A percentile compares a stretch with the other conserved stretches of the same genome.
Evolutionary conservation across 1,140 invertebrate genomes (phyloP).

Genomic region (Lepeophtheirus salmonis): DNA sequence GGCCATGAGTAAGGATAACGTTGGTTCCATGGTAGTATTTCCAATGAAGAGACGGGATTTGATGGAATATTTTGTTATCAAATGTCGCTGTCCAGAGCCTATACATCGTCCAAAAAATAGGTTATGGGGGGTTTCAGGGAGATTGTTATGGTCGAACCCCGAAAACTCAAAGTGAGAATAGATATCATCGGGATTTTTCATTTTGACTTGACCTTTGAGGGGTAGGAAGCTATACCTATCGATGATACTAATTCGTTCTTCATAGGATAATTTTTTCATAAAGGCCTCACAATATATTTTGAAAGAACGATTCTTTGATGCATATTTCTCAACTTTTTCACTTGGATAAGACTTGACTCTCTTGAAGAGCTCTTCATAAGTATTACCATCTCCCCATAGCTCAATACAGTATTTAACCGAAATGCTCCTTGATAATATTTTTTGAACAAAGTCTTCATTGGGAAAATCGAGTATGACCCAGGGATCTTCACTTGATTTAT

Average conservation of each 20-base stretch:
- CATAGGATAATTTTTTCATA: constrained; percentile 4
- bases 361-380: background rate
- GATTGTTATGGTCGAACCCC: constrained; percentile 11
- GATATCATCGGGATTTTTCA: constrained; percentile 8
- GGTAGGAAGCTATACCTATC: background rate
- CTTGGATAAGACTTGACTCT: constrained; percentile 2
- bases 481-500: constrained; percentile 6
- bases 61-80: constrained; percentile 55
- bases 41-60: constrained; percentile 85
- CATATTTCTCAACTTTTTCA: background rate
- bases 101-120: constrained; percentile 31
- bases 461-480: constrained; percentile 11
- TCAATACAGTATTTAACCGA: constrained; percentile 3
- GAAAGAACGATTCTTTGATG: background rate
- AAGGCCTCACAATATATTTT: constrained; percentile 15
- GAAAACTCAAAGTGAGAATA: constrained; percentile 14
- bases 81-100: constrained; percentile 54
- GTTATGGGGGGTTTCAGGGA: constrained; percentile 21
- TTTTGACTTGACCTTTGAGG: background rate
- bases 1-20: constrained; percentile 74
- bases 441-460: background rate
- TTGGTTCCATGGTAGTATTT: constrained; percentile 91
- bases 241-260: background rate
- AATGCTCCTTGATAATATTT: constrained; percentile 12
- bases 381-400: constrained; percentile 1